Percentiles rank a stretch among this genome's conserved stretches.
Evolutionary conservation across 1,140 invertebrate species (phyloP).

Genomic region (Plectrocnemia conspersa): DNA sequence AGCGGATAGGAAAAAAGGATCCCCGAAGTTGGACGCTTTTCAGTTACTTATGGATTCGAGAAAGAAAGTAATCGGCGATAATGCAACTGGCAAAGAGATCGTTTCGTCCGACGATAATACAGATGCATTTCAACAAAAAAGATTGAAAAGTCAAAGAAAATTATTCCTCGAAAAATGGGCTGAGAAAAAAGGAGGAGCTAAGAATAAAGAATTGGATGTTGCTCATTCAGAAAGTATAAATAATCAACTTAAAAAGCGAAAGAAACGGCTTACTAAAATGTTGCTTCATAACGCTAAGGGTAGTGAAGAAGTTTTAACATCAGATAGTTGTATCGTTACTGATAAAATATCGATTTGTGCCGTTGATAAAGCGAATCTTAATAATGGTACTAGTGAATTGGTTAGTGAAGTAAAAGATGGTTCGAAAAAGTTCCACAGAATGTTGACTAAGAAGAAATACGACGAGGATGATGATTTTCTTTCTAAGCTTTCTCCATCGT

Average conservation of each 20-base stretch:
- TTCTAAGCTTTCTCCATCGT: slow-evolving; percentile 48
- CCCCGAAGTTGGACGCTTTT: slow-evolving; percentile 58
- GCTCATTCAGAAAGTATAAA: slow-evolving; percentile 51
- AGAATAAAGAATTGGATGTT: slow-evolving; percentile 53
- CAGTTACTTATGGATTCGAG: slow-evolving; percentile 59
- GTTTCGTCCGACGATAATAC: slow-evolving; percentile 33
- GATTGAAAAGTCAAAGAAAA: slow-evolving; percentile 49
- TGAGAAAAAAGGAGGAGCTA: slow-evolving; percentile 52
- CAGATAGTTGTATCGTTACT: background rate
- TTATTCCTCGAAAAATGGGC: slow-evolving; percentile 55
- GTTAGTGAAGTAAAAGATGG: background rate
- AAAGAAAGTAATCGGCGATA: slow-evolving; percentile 57
- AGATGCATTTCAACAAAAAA: slow-evolving; percentile 39
- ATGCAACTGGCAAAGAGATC: slow-evolving; percentile 54
- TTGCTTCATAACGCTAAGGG: slow-evolving; percentile 37
- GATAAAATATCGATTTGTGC: background rate
- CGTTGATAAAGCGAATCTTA: background rate
- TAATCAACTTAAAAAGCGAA: slow-evolving; percentile 52
- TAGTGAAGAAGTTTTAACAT: slow-evolving; percentile 9
- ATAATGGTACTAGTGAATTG: background rate
- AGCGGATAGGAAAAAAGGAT: background rate
- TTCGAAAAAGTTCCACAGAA: slow-evolving; percentile 9
- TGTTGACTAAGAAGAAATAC: slow-evolving; percentile 2
- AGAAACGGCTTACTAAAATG: slow-evolving; percentile 52
- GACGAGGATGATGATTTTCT: slow-evolving; percentile 36